phyloP scores from a whole-genome alignment of 23 tunicate genomes.

The Styela clava region DNA sequence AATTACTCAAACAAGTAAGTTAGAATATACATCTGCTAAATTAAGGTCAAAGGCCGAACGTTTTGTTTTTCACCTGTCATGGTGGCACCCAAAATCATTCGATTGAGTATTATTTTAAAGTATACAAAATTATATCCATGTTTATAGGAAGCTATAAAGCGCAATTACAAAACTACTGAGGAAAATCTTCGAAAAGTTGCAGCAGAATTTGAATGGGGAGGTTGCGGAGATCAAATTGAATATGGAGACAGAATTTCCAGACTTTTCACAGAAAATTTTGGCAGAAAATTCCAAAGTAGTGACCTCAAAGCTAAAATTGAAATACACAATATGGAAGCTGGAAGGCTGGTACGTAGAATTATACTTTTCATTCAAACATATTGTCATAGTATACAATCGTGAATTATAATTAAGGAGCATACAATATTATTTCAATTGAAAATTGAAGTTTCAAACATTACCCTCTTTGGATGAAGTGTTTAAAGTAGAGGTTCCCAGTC shows the following conservation, averaged over 20 bases:
- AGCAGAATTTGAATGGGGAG: conserved; percentile 55
- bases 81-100: not conserved
- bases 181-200: conserved; percentile 35
- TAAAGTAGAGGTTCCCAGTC: too few species aligned
- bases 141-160: conserved; percentile 54
- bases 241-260: conserved; percentile 45
- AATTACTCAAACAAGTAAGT: conserved; percentile 16
- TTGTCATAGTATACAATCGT: not conserved
- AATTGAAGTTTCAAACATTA: too few species aligned
- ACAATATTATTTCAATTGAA: too few species aligned
- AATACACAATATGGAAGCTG: conserved; percentile 54
- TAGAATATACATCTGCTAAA: too few species aligned
- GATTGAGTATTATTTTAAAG: too few species aligned
- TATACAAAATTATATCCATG: too few species aligned
- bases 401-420: too few species aligned
- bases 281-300: conserved; percentile 2
- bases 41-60: too few species aligned
- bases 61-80: too few species aligned
- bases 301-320: conserved; percentile 24
- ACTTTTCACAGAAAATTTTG: conserved; percentile 30
- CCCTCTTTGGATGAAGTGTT: too few species aligned
- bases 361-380: not conserved
- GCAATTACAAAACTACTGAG: conserved; percentile 32
- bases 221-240: conserved; percentile 54
- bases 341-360: conserved; percentile 47